Evolutionary conservation across 2,113 vertebrate genomes (phyloP).

Genomic region (Ciconia maguari): DNA sequence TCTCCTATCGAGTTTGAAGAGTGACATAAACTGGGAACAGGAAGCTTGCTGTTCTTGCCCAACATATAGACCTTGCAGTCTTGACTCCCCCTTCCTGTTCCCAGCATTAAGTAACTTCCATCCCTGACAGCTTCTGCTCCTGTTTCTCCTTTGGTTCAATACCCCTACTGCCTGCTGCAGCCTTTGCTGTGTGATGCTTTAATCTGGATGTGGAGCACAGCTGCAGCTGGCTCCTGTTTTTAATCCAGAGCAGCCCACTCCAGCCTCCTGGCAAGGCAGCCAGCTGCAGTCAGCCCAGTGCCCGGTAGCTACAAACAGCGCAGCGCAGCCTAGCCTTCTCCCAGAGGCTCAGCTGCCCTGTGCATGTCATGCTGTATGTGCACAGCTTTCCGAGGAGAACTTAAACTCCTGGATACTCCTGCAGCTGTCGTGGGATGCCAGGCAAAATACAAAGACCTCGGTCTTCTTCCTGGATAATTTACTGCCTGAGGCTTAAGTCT

Average conservation of each 20-base stretch:
- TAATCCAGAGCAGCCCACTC: not conserved
- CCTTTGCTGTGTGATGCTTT: not conserved
- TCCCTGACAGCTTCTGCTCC: not conserved
- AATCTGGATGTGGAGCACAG: not conserved
- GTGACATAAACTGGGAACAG: not conserved
- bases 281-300: not conserved
- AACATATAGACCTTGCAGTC: rapidly evolving
- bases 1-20: too few relatives aligned
- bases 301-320: not conserved
- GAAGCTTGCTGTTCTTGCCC: not conserved
- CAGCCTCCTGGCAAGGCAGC: not conserved
- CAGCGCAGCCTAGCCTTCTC: not conserved
- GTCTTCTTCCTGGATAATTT: not conserved
- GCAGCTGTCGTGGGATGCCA: not conserved
- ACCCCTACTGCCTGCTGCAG: not conserved
- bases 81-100: not conserved
- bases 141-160: not conserved
- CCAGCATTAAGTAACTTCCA: not conserved
- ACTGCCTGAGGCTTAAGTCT: not conserved
- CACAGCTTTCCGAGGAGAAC: not conserved
- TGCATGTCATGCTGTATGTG: not conserved
- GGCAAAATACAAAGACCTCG: not conserved
- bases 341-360: not conserved
- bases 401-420: not conserved
- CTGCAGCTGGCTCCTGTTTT: not conserved